Evolutionary conservation across 2,113 vertebrate species (phyloP).

Genomic region (Crypturellus undulatus): DNA sequence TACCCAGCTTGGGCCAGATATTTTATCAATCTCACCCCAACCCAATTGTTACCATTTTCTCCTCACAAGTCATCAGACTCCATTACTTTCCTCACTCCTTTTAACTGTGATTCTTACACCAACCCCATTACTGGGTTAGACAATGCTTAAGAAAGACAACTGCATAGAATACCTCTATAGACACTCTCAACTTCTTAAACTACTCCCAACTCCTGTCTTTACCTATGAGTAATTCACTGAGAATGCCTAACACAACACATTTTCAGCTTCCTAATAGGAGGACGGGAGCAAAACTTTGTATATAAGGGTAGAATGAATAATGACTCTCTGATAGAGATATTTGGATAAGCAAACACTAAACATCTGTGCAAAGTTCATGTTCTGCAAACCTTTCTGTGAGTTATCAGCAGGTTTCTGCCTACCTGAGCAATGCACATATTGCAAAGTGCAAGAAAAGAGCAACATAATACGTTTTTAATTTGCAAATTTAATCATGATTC

Average conservation of each 20-base stretch:
- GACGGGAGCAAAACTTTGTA: neutral
- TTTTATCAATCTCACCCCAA: neutral
- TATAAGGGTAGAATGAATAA: neutral
- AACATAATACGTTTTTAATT: neutral
- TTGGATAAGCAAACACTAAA: neutral
- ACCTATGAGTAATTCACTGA: neutral
- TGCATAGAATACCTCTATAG: no score
- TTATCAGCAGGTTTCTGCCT: neutral
- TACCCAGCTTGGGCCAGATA: neutral
- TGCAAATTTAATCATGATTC: conserved; percentile 9
- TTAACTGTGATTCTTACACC: neutral
- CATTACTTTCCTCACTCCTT: neutral
- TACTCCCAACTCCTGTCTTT: conserved; percentile 1
- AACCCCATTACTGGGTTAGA: neutral
- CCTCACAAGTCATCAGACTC: neutral
- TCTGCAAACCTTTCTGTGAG: neutral
- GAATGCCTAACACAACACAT: neutral
- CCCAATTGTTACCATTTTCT: neutral
- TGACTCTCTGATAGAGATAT: neutral
- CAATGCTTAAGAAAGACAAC: no score
- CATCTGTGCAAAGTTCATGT: neutral
- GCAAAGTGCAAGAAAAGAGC: neutral
- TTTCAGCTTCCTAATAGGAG: neutral
- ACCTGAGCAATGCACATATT: neutral
- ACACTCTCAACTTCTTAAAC: neutral